Evolutionary conservation across 2,797 vertebrate species (phyloP), one percentile per base, ranked within the genome.

Genomic region (Parotocinclus haroldoi): DNA sequence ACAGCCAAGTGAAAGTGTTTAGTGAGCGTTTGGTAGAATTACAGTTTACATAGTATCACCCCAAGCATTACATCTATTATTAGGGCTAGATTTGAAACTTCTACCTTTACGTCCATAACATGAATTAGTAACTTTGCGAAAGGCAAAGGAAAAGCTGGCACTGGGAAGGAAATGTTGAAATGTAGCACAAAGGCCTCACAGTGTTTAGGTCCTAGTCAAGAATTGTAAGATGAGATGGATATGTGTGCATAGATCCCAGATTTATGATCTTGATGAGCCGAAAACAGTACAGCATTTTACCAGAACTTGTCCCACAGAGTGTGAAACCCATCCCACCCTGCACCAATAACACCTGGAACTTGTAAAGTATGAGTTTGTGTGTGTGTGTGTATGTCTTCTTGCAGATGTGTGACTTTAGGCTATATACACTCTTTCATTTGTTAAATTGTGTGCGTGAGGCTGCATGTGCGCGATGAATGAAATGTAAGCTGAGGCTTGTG

Each of bases 261-360:
- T 78, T 68, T 69, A 57, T 50, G 18, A 69, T 49, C 38, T 64
- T 40, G 37, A 39, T 63, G 66, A 66, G 51, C 42, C 66, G 56
- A 67, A 72, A 76, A 70, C 61, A 66, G 52, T 50, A 19, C 40
- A 7, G 58, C 66, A 46, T 60, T 78, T 79, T 73, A 67, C 51
- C 71, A 70, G 75, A 61, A 70, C 58, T 66, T 51, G 71, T 16
- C 19, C 75, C 68, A 75, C 65, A 7, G 14, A 72, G 46, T 68
- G 66, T 72, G 54, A 76, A 80, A 65, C 48, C 62, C 68, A 63
- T 69, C 76, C 75, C 67, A 67, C 58, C 66, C 70, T 11, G 39
- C 63, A 74, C 55, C 57, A 57, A 77, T 74, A 79, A 79, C 79
- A 85, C 76, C 75, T 80, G 78, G 76, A 80, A 63, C 72, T 70